These are phyloP conservation scores for Drosophila ambigua DNA, from an alignment of 1,140 invertebrate species.

Conservation along the genomic window DNA sequence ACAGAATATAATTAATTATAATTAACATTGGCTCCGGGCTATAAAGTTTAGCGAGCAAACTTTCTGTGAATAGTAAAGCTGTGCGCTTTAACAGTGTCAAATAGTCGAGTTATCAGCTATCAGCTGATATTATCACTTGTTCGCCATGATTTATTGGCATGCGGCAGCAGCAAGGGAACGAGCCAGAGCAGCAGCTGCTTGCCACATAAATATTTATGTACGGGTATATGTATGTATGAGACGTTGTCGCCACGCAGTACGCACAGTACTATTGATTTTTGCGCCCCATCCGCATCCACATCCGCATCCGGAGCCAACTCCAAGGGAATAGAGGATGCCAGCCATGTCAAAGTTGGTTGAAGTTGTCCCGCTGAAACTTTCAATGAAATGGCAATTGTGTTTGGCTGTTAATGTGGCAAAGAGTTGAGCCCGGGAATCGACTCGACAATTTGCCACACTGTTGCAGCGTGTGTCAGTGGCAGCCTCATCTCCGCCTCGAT, in stretches of 20 bases:
- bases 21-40: conserved; percentile 28
- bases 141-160: conserved; percentile 36
- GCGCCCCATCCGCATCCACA: conserved; percentile 7
- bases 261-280: conserved; percentile 60
- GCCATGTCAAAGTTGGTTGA: conserved; percentile 64
- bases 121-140: conserved; percentile 44
- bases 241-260: conserved; percentile 11
- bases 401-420: conserved; percentile 29
- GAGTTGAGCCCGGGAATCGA: conserved; percentile 36
- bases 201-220: conserved; percentile 44
- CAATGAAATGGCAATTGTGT: conserved; percentile 43
- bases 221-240: conserved; percentile 21
- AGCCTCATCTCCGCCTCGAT: conserved; percentile 15
- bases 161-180: conserved; percentile 2
- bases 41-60: background rate
- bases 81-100: conserved; percentile 27
- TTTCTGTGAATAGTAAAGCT: conserved; percentile 10
- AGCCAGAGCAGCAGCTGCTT: conserved; percentile 35
- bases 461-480: conserved; percentile 36
- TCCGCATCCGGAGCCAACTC: background rate
- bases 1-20: conserved; percentile 32
- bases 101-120: conserved; percentile 31
- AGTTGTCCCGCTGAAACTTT: conserved; percentile 46
- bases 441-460: conserved; percentile 38
- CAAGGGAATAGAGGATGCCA: conserved; percentile 12